Base-by-base conservation (phyloP, 1,140 invertebrate genomes). In the Episyrphus balteatus region DNA sequence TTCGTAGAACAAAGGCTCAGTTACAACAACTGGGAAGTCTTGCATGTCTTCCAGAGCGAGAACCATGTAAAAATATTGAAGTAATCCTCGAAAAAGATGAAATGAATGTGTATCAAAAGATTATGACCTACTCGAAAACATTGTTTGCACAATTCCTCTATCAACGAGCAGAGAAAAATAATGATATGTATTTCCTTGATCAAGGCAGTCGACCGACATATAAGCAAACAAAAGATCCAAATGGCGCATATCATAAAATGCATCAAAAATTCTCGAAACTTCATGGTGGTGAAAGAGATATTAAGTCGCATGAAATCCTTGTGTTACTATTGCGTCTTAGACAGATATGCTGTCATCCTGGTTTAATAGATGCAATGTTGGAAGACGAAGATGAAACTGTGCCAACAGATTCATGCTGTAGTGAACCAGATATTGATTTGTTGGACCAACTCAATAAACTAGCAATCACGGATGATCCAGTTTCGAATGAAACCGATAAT, bases 281-380 rank as follows among this genome's bases (percentile, higher is more conserved):
- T 45, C 71, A 79, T 52, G 73, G 73, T 56, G 69, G 72, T 38
- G 68, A 70, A 0, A 74, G 74, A 45, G 74, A 78, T 42, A 75
- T 88, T 0, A 82, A 83, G 56, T 71, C 80, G 5, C 79, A 83
- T 61, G 79, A 88, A 59, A 85, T 94, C 59, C 71, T 95, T 46
- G 82, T 90, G 0, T 69, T 92, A 1, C 59, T 95, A 12, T 62
- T 94, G n/a, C 72, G 92, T 15, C 66, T 95, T 42, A 73, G 91
- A 7, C 92, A 95, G 64, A 81, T 90, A 43, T 93, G 91, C 66
- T 87, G 86, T 59, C 90, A 95, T 74, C 83, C 90, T 1, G 80
- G 79, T 10, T 73, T 96, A 1, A 86, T 94, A 38, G 61, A 66
- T 53, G 19, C 57, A 44, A 84, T 86, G 81, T 48, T 86, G 44